Conservation (phyloP, 2,113 vertebrate genomes). For the Seriola rivoliana region DNA sequence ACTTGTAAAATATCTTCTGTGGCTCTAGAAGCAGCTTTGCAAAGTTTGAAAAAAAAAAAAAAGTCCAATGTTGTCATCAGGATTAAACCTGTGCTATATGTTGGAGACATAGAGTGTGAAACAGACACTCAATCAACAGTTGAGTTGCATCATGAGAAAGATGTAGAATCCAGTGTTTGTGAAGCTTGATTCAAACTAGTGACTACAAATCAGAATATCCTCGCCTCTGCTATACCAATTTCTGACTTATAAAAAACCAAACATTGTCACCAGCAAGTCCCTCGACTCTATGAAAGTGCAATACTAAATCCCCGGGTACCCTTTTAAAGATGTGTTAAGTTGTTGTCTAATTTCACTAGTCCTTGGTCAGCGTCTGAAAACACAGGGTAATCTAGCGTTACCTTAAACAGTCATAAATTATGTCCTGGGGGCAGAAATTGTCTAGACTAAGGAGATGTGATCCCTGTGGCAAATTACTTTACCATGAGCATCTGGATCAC, state of each 20-base stretch:
- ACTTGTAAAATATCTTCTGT: slow-evolving; percentile 2
- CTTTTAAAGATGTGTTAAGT: background rate
- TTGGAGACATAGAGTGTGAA: background rate
- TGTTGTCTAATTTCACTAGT: slow-evolving; percentile 11
- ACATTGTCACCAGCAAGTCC: background rate
- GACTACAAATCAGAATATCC: background rate
- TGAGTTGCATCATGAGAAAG: slow-evolving; percentile 15
- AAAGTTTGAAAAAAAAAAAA: background rate
- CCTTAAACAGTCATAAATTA: slow-evolving; percentile 48
- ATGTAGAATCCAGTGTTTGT: background rate
- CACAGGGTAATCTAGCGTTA: slow-evolving; percentile 19
- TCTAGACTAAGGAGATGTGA: slow-evolving; percentile 33
- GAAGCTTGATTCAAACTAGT: background rate
- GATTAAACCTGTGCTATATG: background rate
- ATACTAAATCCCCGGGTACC: background rate
- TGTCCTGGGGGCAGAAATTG: slow-evolving; percentile 17
- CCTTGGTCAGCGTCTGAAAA: slow-evolving; percentile 17
- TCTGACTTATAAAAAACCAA: background rate
- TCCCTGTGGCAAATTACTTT: slow-evolving; percentile 54
- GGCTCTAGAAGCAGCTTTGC: background rate
- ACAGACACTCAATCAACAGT: background rate
- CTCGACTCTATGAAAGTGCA: background rate
- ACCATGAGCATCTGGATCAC: slow-evolving; percentile 51
- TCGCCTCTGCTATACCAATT: background rate
- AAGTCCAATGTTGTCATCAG: background rate